Base-by-base conservation (phyloP, 1,140 invertebrate species). In the Ladona fulva region DNA sequence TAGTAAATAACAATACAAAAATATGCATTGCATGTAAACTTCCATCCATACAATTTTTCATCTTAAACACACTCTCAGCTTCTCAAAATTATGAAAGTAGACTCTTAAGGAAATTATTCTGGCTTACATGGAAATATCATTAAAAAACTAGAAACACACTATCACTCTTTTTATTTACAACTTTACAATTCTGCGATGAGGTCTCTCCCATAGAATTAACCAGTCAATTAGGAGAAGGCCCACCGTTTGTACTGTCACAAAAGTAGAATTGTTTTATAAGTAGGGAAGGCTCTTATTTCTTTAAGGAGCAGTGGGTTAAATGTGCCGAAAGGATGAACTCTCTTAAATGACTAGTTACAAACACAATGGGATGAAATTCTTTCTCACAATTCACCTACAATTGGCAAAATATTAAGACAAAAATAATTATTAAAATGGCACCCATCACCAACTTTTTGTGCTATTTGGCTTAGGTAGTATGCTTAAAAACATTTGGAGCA, bases 101-200 rank as follows among this genome's bases (percentile, higher is more conserved):
- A n/a, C n/a, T n/a, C n/a, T n/a, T n/a, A n/a, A n/a, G 29, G 29
- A 5, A 37, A 37, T 37, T 37, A 8, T 8, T 37, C 29, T 8
- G 29, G 8, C 29, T 37, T 37, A 8, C 8, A n/a, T n/a, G n/a
- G n/a, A n/a, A n/a, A n/a, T n/a, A n/a, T 37, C 29, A 22, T 66
- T 6, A 66, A 66, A 66, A 66, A 16, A 66, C 14, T 16, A 66
- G 52, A 66, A 19, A 66, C 52, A 66, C 52, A 19, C 14, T 66
- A 66, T 66, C 52, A 66, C 52, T 66, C 52, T 66, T 66, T 66
- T 66, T 66, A 66, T 66, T 66, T 66, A 66, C 52, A 66, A 66
- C 14, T 66, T 66, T 66, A 66, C 52, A 66, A 66, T 66, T 66
- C 52, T 66, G 52, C 52, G 52, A 66, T 66, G 52, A 66, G 52